Evolutionary conservation across 1,140 invertebrate genomes (phyloP), one percentile per base, ranked within the genome.

Genomic region (Patella vulgata): DNA sequence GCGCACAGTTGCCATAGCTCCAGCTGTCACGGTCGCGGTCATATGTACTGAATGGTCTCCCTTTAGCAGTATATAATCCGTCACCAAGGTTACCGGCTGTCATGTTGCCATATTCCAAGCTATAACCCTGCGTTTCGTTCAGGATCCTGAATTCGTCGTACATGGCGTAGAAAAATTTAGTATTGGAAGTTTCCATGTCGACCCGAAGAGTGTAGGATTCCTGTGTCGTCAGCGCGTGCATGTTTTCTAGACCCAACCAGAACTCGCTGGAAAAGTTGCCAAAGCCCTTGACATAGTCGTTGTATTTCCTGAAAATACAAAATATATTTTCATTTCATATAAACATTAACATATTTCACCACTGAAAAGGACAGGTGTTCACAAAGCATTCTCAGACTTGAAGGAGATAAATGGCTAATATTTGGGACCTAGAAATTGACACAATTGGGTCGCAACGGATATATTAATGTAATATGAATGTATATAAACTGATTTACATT

Each of bases 221-320:
- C n/a, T 47, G 31, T 14, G 12, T n/a, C 21, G 62, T 53, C 47
- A 64, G 19, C 12, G 17, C 36, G 64, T 84, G 79, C 1, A 85
- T 61, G 40, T 76, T 68, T 30, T 84, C 83, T 25, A 83, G 75
- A 11, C 84, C 84, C 0, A 83, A 39, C 84, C 84, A 85, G 66
- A 75, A 82, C 40, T 84, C 79, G 66, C 92, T 90, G 9, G 62
- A 64, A 30, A 58, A 58, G 40, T 95, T 92, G 3, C 94, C 94
- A 79, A 96, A 96, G 17, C 94, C 94, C 71, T 93, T 93, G 79
- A 95, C 94, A 80, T 96, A 96, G 74, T 94, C 92, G 19, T 90
- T 88, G 93, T 93, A 96, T 77, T 94, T 92, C 14, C 93, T 86
- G 62, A 14, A 63, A 50, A 33, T n/a, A 6, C 55, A 50, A 48